Base-by-base conservation (phyloP, 2,888 invertebrate genomes). In the Onchidella celtica region DNA sequence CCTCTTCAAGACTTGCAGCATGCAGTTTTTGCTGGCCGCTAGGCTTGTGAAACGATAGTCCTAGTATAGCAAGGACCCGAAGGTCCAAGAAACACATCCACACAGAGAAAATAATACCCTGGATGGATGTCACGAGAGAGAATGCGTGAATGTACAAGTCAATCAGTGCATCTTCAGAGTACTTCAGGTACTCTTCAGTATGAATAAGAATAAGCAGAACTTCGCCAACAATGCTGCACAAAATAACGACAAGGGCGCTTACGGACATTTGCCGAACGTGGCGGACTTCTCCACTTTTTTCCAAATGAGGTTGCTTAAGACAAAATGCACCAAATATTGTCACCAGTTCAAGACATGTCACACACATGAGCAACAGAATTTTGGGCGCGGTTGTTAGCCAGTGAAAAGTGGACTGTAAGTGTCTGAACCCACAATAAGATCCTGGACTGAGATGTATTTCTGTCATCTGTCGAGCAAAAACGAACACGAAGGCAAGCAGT, bases 331-430 rank as follows among this genome's bases (percentile, higher is more conserved):
- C 79, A 65, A 73, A 73, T 11, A 47, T 6, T 27, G 47, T 57
- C 17, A 72, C 72, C 29, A 34, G 24, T 40, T 21, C 66, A 17
- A 79, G 17, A 29, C 73, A 66, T 11, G 61, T 9, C 47, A 34
- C 47, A 32, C 34, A 9, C 57, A 73, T 55, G 38, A 79, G 27
- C 36, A 79, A 21, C 9, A 79, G 6, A 29, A 73, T n/a, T 40
- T 36, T 79, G 1, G 73, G 73, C 9, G 40, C 38, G 6, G 79
- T 73, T 47, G 63, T 75, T 21, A 81, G 40, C 81, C 81, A 81
- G 40, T 81, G 81, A 29, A 55, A 74, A 0, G 75, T 4, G 0
- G 66, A 55, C 27, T 68, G 68, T 0, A 69, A 17, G n/a, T 36
- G 68, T 17, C 61, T 66, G 32, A 81, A 81, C 2, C 75, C 74